A percentile compares a stretch with the other conserved stretches of the same genome.
Conservation (phyloP, 1,140 invertebrate species). For the Solen grandis region DNA sequence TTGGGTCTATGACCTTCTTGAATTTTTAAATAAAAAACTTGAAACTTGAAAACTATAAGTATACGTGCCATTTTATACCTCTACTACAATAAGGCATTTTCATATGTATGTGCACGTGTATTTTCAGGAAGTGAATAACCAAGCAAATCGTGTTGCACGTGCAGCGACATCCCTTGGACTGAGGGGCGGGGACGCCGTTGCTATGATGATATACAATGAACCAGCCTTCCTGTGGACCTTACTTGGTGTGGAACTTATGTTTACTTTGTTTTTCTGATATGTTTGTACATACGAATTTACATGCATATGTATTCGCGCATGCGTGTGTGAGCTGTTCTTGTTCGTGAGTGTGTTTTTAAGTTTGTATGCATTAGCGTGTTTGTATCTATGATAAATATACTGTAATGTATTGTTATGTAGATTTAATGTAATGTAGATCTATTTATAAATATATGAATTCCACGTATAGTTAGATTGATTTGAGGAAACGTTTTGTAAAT, state of each 20-base stretch:
- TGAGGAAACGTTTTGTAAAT: too few species aligned
- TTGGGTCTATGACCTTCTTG: too few species aligned
- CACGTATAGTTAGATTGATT: too few species aligned
- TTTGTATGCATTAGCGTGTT: background rate
- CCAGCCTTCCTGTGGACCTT: slow-evolving; percentile 24
- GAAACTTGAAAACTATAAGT: too few species aligned
- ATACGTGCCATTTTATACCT: too few species aligned
- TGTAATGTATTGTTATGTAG: too few species aligned
- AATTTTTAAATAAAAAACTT: too few species aligned
- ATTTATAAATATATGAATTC: too few species aligned
- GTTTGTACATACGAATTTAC: background rate
- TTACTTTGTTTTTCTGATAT: background rate
- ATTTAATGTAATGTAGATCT: too few species aligned
- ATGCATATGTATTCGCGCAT: background rate
- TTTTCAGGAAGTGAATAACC: slow-evolving; percentile 33
- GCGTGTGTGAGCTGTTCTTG: background rate
- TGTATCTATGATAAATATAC: background rate
- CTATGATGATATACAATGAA: slow-evolving; percentile 2
- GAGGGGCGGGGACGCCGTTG: slow-evolving; percentile 6
- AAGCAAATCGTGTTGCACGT: slow-evolving; percentile 20
- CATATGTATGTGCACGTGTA: too few species aligned
- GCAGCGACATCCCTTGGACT: background rate
- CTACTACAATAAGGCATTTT: too few species aligned
- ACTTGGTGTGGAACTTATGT: slow-evolving; percentile 17
- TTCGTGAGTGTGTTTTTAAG: background rate